Evolutionary conservation across 2,797 vertebrate genomes (phyloP), one percentile per base, ranked within the genome.

Genomic region (Setipinna tenuifilis): DNA sequence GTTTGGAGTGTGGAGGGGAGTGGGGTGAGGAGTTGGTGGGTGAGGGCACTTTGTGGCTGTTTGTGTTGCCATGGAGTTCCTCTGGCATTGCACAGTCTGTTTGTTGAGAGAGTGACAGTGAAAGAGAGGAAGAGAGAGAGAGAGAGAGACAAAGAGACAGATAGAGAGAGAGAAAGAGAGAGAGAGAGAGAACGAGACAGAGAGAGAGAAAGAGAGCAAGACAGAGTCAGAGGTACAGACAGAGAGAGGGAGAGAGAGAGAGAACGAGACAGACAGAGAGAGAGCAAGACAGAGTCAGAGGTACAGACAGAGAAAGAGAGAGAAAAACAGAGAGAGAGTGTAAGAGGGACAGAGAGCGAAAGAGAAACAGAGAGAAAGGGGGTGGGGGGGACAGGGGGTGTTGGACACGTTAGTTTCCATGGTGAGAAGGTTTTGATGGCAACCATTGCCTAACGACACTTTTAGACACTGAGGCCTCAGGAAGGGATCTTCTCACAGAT

Each of bases 91-190:
- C 68, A 19, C 57, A 83, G 28, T 54, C 65, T 19, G 54, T 65
- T 75, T 75, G 68, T 28, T 62, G 7, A 75, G 35, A 41, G 89
- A 87, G 86, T 59, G 17, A 82, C n/a, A 91, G 83, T 89, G 88
- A 90, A 87, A 90, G 89, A 58, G 1, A 25, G 61, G n/a, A n/a
- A 12, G 61, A 10, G 23, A 12, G 59, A 62, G 6, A 23, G 59
- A 65, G n/a, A 65, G 62, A 65, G 62, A 28, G 3, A 62, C 19
- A n/a, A n/a, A 1, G n/a, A 62, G 59, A 62, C 6, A 2, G 25
- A 68, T 7, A 14, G 62, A 68, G 46, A 48, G 9, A 25, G 61
- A 71, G n/a, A 75, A 16, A 75, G 62, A 21, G 9, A 68, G 25
- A 68, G 62, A 68, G 12, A 81, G 6, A 23, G 35, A 28, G 41